phyloP scores from a whole-genome alignment of 2,888 invertebrate species.

The Azorinus chamasolen region DNA sequence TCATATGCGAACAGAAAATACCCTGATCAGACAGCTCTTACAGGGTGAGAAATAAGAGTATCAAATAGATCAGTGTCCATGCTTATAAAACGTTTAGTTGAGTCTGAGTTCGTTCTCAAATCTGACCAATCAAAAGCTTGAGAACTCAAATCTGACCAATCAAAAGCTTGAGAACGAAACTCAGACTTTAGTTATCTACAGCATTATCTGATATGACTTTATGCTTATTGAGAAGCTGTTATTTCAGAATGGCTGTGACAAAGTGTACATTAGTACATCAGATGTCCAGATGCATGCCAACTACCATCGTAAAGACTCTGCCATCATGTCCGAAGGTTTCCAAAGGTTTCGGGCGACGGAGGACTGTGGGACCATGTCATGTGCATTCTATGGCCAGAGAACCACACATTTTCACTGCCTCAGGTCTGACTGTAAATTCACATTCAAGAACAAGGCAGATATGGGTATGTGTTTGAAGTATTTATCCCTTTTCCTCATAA shows the following conservation, averaged over 20 bases:
- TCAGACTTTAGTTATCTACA: too few species aligned
- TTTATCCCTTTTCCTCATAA: too few species aligned
- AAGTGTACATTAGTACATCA: conserved; percentile 99
- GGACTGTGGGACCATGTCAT: conserved; percentile 96
- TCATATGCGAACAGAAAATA: too few species aligned
- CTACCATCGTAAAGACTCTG: conserved; percentile 98
- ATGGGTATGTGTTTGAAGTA: conserved; percentile 93
- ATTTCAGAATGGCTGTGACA: conserved; percentile 88
- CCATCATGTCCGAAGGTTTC: conserved; percentile 99
- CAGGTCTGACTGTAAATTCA: conserved; percentile 95
- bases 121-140: too few species aligned
- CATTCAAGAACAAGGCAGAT: conserved; percentile 99
- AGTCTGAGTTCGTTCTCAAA: too few species aligned
- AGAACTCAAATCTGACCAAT: too few species aligned
- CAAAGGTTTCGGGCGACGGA: conserved; percentile 98
- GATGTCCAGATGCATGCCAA: conserved; percentile 99
- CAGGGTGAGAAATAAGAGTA: too few species aligned
- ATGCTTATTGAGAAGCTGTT: neutral
- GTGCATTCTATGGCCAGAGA: conserved; percentile 96
- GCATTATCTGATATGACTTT: too few species aligned
- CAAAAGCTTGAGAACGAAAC: too few species aligned
- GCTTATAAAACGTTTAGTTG: too few species aligned
- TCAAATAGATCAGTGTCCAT: too few species aligned
- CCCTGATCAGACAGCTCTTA: too few species aligned
- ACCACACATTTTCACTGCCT: conserved; percentile 99